Base-by-base conservation (phyloP, 2,797 vertebrate species). In the Artibeus jamaicensis region DNA sequence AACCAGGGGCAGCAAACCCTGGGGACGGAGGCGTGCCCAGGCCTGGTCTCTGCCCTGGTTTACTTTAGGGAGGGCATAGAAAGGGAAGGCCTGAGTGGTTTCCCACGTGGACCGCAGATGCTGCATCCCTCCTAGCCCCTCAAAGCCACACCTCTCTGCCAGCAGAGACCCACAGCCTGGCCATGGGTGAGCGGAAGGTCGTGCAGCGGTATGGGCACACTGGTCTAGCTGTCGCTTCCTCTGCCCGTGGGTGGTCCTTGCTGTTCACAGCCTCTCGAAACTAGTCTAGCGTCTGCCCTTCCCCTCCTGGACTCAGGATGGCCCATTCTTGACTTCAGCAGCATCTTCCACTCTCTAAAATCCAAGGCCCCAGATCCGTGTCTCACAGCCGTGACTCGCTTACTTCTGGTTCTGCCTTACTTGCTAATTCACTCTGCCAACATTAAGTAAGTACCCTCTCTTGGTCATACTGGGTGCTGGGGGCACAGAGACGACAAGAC, bases 311-410 rank as follows among this genome's bases (percentile, higher is more conserved):
- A 62, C 26, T 50, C 53, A 76, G 53, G 34, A 79, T 6, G 57
- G 48, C 26, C 67, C 48, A 4, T 9, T 53, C 37, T 87, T 42
- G 73, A 55, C 50, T 70, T 86, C 68, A 59, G 76, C 53, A 62
- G 9, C 53, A 57, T 46, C 84, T 77, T 59, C 76, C n/a, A 39
- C 19, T 89, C 21, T 89, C 53, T 87, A 68, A 79, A 78, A 83
- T 24, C n/a, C 21, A 73, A 37, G 62, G 34, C 22, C 16, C 70
- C n/a, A 16, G n/a, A 39, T 22, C 44, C 32, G 0, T 2, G 48
- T 9, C 42, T 76, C 3, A 5, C 55, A 9, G 5, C 57, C 24
- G 10, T 4, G 22, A 65, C 22, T 73, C 1, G 0, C 71, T 57
- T n/a, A 26, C 9, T 39, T 78, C 62, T 42, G 14, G 42, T 6